Conservation (phyloP, 2,797 vertebrate species). For the Distichodus sexfasciatus region DNA sequence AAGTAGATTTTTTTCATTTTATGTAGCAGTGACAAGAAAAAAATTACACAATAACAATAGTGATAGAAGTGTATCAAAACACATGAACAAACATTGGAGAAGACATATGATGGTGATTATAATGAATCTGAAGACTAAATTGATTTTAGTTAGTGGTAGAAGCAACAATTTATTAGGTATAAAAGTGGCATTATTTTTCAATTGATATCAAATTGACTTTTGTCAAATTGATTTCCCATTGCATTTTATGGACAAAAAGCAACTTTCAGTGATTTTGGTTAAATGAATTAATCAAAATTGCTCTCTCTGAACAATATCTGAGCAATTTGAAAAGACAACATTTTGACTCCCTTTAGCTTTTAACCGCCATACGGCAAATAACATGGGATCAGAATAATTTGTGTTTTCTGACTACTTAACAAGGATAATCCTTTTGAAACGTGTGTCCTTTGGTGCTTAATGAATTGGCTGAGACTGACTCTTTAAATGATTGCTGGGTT, state of each 20-base stretch:
- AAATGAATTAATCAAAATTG: constrained; percentile 99
- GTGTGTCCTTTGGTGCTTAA: constrained; percentile 75
- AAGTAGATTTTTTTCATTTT: constrained; percentile 99
- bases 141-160: constrained; percentile 99
- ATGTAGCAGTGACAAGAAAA: constrained; percentile 90
- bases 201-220: constrained; percentile 98
- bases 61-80: constrained; percentile 99
- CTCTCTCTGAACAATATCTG: constrained; percentile 98
- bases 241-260: constrained; percentile 98
- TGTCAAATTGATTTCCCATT: constrained; percentile 98
- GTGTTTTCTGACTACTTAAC: constrained; percentile 96
- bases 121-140: constrained; percentile 98
- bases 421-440: constrained; percentile 84
- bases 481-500: constrained; percentile 50
- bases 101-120: constrained; percentile 97
- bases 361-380: constrained; percentile 98
- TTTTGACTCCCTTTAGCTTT: constrained; percentile 97
- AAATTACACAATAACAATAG: constrained; percentile 97
- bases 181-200: constrained; percentile 99
- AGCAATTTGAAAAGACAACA: constrained; percentile 94
- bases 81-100: constrained; percentile 99
- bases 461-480: constrained; percentile 43
- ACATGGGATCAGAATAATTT: constrained; percentile 97
- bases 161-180: constrained; percentile 99
- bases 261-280: constrained; percentile 99